A percentile compares a stretch with the other conserved stretches of the same genome.
Conservation (phyloP, 2,113 vertebrate species). For the Ophthalmolycus amberensis region DNA sequence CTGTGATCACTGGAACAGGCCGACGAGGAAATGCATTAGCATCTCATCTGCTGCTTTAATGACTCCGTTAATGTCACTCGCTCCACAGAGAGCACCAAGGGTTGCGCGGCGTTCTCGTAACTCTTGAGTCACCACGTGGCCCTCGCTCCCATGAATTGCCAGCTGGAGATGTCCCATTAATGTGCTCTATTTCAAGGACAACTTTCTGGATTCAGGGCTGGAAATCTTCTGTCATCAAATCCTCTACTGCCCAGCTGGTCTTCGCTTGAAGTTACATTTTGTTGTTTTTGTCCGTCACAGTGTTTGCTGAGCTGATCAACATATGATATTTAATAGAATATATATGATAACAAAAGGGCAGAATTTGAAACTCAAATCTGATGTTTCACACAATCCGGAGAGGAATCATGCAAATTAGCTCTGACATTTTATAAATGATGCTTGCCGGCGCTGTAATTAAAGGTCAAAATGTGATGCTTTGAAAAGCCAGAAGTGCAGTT, state of each 20-base stretch:
- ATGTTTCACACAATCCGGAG: neutral
- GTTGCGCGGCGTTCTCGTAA: constrained; percentile 47
- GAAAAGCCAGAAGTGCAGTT: neutral
- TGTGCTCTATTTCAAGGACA: neutral
- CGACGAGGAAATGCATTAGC: constrained; percentile 43
- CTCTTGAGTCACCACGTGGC: constrained; percentile 60
- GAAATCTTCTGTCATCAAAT: constrained; percentile 8
- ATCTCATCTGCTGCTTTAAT: constrained; percentile 46
- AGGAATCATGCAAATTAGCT: neutral
- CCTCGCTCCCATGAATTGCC: neutral
- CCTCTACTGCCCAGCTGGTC: neutral
- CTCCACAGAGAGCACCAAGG: constrained; percentile 28
- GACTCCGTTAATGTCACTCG: constrained; percentile 43
- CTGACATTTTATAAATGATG: neutral
- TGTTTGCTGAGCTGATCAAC: constrained; percentile 14
- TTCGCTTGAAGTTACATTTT: neutral
- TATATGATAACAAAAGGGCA: neutral
- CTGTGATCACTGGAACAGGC: constrained; percentile 25
- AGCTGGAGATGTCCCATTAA: constrained; percentile 14
- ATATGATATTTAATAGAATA: neutral
- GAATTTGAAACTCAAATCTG: neutral
- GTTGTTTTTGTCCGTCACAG: neutral
- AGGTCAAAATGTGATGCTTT: neutral
- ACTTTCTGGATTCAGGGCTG: constrained; percentile 11
- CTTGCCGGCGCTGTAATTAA: neutral